Base-by-base conservation (phyloP, 2,888 invertebrate species). In the Geophilus truncorum region DNA sequence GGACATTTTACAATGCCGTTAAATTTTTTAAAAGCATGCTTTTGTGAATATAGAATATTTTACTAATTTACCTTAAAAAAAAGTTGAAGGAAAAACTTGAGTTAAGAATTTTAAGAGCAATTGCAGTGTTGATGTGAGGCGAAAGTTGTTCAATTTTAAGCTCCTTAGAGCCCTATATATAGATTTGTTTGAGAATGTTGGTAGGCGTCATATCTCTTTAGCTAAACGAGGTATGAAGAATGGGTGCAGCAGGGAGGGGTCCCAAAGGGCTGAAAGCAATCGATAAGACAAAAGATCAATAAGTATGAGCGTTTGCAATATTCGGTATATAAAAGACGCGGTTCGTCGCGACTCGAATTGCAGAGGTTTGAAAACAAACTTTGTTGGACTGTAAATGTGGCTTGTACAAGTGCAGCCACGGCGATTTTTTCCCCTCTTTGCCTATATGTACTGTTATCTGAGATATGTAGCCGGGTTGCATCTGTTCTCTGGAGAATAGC, bases 211-310 rank as follows among this genome's bases (percentile, higher is more conserved):
- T 70, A 23, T 70, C 70, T 70, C 70, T 70, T 70, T 70, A 70
- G 70, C 70, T 70, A 70, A 70, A 70, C 70, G 70, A 70, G 70
- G 70, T 70, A 70, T 70, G 70, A 70, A 70, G 70, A 70, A 70
- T 70, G 70, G 70, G 70, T 70, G 25, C 70, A 70, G 28, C 70
- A 23, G 25, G 70, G 70, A 70, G 70, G n/a, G 70, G 70, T 70
- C 70, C 70, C 70, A 70, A 70, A 70, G 70, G 70, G 28, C 28
- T 70, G 70, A 70, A 70, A 70, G 28, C 28, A 70, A 70, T 70
- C 70, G 70, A 70, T 70, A 28, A 70, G 15, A 25, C 70, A 70
- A 70, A 70, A 70, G 28, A 70, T 70, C 70, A 25, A 70, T 70
- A 70, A 70, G 28, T 70, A 70, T 25, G 28, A 70, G 70, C 15